Base-by-base conservation (phyloP, 37 sponge, comb jelly and placozoan species). In the Chondrosia reniformis region DNA sequence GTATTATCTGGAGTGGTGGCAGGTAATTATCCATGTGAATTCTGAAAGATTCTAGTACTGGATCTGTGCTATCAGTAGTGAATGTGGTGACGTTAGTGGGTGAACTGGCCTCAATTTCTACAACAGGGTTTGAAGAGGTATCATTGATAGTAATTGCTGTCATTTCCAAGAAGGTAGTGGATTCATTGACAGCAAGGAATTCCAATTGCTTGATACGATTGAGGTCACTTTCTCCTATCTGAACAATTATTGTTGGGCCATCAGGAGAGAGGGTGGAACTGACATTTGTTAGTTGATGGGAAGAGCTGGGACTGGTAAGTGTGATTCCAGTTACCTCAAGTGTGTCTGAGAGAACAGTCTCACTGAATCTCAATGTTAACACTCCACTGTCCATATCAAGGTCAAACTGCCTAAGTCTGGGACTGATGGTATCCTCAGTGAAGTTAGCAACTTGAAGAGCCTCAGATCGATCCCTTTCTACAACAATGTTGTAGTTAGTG, bases 1-100 rank as follows among this genome's bases (percentile, higher is more conserved):
- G 55, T 6, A 89, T 65, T 9, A 95, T 42, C n/a, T 91, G 74
- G 7, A 95, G 79, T 34, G 95, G 95, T 66, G 95, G 95, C 27
- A 91, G 69, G 9, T 80, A 75, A 71, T 88, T 73, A 32, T 66
- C 49, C 92, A 95, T 91, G 45, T 91, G 86, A 63, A 95, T 44
- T 22, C 92, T 36, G 81, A 86, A 95, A 24, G 84, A 76, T 4
- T 81, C 76, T 2, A 95, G 85, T 37, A n/a, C 46, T 5, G 96
- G 96, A 15, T 41, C 40, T 6, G 90, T 89, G 0, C 17, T 25
- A 49, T 95, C 96, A 21, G 33, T 32, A 46, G 39, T 64, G 71
- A 76, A 88, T n/a, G 21, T 24, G 25, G 24, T 45, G 15, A 79
- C 83, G 8, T 45, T 52, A 22, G 0, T 32, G 17, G 87, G 84